Conservation (phyloP, 2,888 invertebrate species). For the Hirudinaria manillensis region DNA sequence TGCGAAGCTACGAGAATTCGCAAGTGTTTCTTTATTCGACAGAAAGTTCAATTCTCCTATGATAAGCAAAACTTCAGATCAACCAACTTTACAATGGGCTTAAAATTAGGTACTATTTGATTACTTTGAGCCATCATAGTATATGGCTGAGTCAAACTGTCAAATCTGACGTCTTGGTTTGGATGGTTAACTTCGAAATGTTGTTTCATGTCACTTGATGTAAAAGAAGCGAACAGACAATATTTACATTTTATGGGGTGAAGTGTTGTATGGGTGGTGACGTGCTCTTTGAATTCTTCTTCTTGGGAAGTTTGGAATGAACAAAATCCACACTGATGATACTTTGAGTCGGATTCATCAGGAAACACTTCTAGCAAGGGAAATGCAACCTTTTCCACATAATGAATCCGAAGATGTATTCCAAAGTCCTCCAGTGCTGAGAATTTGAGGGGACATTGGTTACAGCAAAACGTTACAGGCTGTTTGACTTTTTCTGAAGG, state of each 20-base stretch:
- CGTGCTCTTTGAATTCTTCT: slow-evolving; percentile 31
- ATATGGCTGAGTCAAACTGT: slow-evolving; percentile 23
- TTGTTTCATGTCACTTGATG: slow-evolving; percentile 14
- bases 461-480: slow-evolving; percentile 31
- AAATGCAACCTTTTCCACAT: background rate
- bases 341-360: slow-evolving; percentile 11
- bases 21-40: too few relatives aligned
- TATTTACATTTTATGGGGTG: slow-evolving; percentile 22
- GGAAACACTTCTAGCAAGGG: slow-evolving; percentile 11
- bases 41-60: background rate
- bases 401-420: slow-evolving; percentile 29
- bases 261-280: slow-evolving; percentile 24
- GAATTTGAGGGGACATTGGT: slow-evolving; percentile 26
- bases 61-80: slow-evolving; percentile 24
- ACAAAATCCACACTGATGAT: slow-evolving; percentile 34
- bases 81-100: slow-evolving; percentile 29
- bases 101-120: slow-evolving; percentile 19
- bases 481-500: background rate
- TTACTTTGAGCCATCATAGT: slow-evolving; percentile 24
- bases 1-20: too few relatives aligned
- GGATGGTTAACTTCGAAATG: slow-evolving; percentile 23
- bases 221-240: slow-evolving; percentile 31
- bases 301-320: slow-evolving; percentile 20
- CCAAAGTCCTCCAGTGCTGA: slow-evolving; percentile 1
- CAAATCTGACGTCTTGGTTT: slow-evolving; percentile 10